Evolutionary conservation across 2,888 invertebrate species (phyloP).

Genomic region (Drosophila hamatofila): DNA sequence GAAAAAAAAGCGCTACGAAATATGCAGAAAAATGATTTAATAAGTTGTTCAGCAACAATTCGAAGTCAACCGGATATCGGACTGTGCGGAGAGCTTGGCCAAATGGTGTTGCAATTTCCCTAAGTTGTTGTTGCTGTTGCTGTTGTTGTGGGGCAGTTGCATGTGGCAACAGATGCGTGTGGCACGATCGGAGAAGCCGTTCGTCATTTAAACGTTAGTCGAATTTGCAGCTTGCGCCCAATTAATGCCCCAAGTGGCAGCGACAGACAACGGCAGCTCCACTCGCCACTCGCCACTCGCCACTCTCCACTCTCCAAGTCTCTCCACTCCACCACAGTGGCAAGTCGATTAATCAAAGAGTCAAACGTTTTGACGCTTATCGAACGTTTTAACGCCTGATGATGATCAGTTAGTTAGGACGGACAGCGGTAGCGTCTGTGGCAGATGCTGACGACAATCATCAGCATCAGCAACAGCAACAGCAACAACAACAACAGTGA

Average conservation of each 20-base stretch:
- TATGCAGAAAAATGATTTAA: slow-evolving; percentile 64
- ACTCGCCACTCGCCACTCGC: slow-evolving; percentile 3
- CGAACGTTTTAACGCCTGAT: slow-evolving; percentile 54
- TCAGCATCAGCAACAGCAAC: slow-evolving; percentile 7
- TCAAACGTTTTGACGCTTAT: slow-evolving; percentile 49
- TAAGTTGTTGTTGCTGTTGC: slow-evolving; percentile 33
- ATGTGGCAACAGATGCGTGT: slow-evolving; percentile 62
- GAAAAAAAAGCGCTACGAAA: slow-evolving; percentile 22
- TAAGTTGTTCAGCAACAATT: slow-evolving; percentile 64
- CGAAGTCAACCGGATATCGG: slow-evolving; percentile 62
- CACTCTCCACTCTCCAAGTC: neutral
- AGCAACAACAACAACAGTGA: slow-evolving; percentile 25
- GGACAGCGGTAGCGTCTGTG: slow-evolving; percentile 3
- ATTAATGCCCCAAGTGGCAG: slow-evolving; percentile 44
- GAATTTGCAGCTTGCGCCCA: slow-evolving; percentile 48
- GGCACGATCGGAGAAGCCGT: slow-evolving; percentile 44
- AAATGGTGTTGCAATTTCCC: slow-evolving; percentile 68
- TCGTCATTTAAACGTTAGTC: slow-evolving; percentile 57
- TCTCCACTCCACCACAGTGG: slow-evolving; percentile 11
- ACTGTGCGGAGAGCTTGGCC: slow-evolving; percentile 42
- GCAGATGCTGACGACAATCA: slow-evolving; percentile 43
- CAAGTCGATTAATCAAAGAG: slow-evolving; percentile 53
- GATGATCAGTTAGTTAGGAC: slow-evolving; percentile 35
- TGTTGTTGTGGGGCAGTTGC: slow-evolving; percentile 26
- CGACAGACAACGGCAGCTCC: neutral